Percentiles rank a stretch among this genome's conserved stretches.
Evolutionary conservation across 2,113 vertebrate genomes (phyloP).

Genomic region (Cavia aperea): DNA sequence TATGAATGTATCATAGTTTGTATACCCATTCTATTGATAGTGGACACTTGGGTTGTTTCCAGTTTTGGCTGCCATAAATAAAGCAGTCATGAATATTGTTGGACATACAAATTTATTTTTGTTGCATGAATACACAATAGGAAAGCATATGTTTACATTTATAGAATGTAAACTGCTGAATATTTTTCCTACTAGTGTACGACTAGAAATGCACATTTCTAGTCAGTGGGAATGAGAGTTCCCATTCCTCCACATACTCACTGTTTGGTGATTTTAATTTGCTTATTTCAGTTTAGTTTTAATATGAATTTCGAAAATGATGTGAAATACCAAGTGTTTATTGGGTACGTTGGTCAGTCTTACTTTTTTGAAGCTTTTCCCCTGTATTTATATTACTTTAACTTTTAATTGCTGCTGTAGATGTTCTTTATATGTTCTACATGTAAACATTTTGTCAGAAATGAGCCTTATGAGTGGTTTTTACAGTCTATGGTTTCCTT

Average conservation of each 20-base stretch:
- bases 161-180: neutral
- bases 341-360: neutral
- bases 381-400: neutral
- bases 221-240: neutral
- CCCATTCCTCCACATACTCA: neutral
- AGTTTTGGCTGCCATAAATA: neutral
- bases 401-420: neutral
- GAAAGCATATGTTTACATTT: neutral
- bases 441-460: neutral
- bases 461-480: neutral
- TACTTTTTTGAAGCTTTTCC: neutral
- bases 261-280: neutral
- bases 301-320: neutral
- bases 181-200: neutral
- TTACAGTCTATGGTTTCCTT: neutral
- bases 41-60: neutral
- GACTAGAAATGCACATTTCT: neutral
- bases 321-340: neutral
- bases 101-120: neutral
- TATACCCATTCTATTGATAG: neutral
- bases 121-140: neutral
- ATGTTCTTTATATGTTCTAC: neutral
- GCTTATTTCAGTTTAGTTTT: neutral
- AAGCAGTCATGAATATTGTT: neutral
- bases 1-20: neutral